Percentiles rank a stretch among this genome's conserved stretches.
phyloP scores from a whole-genome alignment of 2,113 vertebrate species.

The Leuciscus idus region DNA sequence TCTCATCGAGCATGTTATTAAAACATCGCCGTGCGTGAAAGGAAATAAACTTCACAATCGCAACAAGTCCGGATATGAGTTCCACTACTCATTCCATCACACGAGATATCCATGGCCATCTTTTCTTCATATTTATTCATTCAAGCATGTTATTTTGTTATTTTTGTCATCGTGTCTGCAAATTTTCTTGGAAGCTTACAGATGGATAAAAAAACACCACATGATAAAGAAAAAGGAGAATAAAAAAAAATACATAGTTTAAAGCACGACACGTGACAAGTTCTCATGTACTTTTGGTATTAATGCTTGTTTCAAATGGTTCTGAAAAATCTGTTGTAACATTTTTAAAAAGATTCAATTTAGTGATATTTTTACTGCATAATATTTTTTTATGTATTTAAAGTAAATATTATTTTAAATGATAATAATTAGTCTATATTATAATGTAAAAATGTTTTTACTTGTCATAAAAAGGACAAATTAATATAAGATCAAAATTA shows the following conservation, averaged over 20 bases:
- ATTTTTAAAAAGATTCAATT: background rate
- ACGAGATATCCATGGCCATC: conserved; percentile 10
- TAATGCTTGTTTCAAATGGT: background rate
- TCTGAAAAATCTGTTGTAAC: background rate
- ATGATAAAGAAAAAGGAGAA: background rate
- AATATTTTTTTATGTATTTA: no score
- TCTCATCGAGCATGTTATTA: conserved; percentile 42
- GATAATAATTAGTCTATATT: no score
- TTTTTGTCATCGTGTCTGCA: background rate
- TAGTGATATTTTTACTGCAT: background rate
- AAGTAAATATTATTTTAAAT: no score
- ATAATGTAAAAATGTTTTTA: no score
- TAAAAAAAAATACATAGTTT: background rate
- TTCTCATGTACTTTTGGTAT: background rate
- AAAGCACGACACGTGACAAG: background rate
- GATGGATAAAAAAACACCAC: background rate
- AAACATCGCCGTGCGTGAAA: conserved; percentile 49
- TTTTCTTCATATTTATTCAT: conserved; percentile 26
- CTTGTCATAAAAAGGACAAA: no score
- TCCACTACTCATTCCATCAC: conserved; percentile 17
- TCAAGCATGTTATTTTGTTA: background rate
- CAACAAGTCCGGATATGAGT: conserved; percentile 52
- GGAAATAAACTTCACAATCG: conserved; percentile 48
- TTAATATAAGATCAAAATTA: no score
- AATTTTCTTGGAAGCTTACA: background rate